A percentile compares a stretch with the other conserved stretches of the same genome.
Evolutionary conservation across 2,888 invertebrate species (phyloP).

Genomic region (Athalia rosae): DNA sequence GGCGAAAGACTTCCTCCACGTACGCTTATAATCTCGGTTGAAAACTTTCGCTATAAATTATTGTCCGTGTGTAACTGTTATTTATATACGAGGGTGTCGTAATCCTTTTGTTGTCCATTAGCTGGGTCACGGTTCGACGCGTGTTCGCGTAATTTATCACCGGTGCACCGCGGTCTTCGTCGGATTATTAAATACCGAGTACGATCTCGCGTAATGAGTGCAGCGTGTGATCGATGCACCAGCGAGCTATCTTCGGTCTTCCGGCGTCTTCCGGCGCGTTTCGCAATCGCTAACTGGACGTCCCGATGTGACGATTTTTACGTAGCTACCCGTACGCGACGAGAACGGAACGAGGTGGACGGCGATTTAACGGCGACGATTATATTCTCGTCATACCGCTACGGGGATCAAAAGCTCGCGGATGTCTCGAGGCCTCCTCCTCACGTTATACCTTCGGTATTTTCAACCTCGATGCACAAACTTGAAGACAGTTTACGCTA

Average conservation of each 20-base stretch:
- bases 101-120: not conserved
- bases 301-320: too few relatives aligned
- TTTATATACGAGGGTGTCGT: not conserved
- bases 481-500: constrained; percentile 28
- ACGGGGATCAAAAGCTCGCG: constrained; percentile 19
- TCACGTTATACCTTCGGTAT: too few relatives aligned
- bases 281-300: too few relatives aligned
- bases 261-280: too few relatives aligned
- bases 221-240: too few relatives aligned
- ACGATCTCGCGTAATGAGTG: not conserved
- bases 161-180: not conserved
- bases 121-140: not conserved
- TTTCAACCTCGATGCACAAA: constrained; percentile 20
- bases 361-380: too few relatives aligned
- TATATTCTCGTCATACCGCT: not conserved
- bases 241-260: too few relatives aligned
- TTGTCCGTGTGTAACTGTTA: not conserved
- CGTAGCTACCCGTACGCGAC: too few relatives aligned
- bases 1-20: not conserved
- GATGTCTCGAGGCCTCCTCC: not conserved
- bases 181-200: not conserved
- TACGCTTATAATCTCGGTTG: not conserved
- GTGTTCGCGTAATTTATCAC: not conserved
- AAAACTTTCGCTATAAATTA: constrained; percentile 18
- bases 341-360: too few relatives aligned